phyloP scores from a whole-genome alignment of 2,797 vertebrate genomes.

The Hephaestus fuliginosus region DNA sequence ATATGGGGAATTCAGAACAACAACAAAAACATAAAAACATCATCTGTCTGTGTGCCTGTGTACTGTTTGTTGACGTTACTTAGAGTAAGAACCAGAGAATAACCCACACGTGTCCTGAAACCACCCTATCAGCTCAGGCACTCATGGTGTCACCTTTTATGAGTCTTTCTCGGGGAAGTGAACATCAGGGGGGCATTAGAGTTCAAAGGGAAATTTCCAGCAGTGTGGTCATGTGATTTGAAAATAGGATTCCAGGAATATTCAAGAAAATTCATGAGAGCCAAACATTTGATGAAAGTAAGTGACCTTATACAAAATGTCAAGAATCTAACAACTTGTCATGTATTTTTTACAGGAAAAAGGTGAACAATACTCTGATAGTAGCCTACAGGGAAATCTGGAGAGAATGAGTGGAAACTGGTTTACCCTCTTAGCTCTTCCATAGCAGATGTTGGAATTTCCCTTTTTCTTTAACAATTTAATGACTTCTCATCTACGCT shows the following conservation, averaged over 20 bases:
- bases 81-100: neutral
- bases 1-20: slow-evolving; percentile 30
- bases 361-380: neutral
- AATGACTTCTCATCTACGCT: neutral
- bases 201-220: neutral
- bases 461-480: neutral
- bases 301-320: neutral
- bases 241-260: neutral
- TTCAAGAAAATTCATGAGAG: neutral
- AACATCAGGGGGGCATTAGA: neutral
- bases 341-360: neutral
- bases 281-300: neutral
- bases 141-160: slow-evolving; percentile 5
- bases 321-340: neutral
- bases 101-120: neutral
- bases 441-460: neutral
- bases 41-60: neutral
- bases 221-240: neutral
- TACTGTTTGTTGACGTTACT: neutral
- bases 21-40: neutral
- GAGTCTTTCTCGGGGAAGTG: slow-evolving; percentile 16
- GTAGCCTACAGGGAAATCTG: neutral
- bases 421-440: neutral
- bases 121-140: neutral
- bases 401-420: neutral